Conservation (phyloP, 2,888 invertebrate genomes). For the Acanthoscelides obtectus region DNA sequence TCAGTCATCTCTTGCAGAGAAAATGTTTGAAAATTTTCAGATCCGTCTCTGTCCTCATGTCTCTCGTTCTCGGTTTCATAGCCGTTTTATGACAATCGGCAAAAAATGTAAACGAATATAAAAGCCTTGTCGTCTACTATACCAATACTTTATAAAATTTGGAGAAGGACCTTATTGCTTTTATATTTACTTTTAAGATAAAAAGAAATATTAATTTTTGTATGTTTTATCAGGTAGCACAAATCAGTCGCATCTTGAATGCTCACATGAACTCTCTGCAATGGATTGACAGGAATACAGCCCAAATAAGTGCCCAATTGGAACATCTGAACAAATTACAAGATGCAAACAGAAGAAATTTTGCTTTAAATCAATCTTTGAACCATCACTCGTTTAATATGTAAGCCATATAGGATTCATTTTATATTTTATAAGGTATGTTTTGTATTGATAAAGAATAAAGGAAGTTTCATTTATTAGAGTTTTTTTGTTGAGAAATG, state of each 20-base stretch:
- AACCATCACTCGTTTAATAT: conserved; percentile 17
- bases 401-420: not conserved
- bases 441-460: not conserved
- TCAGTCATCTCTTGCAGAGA: too few species aligned
- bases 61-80: too few species aligned
- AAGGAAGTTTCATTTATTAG: not conserved
- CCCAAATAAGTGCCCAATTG: conserved; percentile 69
- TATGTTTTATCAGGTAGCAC: conserved; percentile 71
- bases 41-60: too few species aligned
- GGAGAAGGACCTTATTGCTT: too few species aligned
- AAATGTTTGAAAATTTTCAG: too few species aligned
- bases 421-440: not conserved
- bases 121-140: too few species aligned
- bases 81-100: too few species aligned
- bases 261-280: conserved; percentile 95
- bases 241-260: conserved; percentile 89
- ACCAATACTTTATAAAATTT: too few species aligned
- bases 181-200: too few species aligned
- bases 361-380: conserved; percentile 25
- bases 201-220: too few species aligned
- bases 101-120: too few species aligned
- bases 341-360: conserved; percentile 67
- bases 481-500: too few species aligned
- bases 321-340: conserved; percentile 80
- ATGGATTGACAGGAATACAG: conserved; percentile 86